These are phyloP conservation scores for Cephalotes varians DNA, from an alignment of 2,888 invertebrate genomes.

Conservation along the genomic window DNA sequence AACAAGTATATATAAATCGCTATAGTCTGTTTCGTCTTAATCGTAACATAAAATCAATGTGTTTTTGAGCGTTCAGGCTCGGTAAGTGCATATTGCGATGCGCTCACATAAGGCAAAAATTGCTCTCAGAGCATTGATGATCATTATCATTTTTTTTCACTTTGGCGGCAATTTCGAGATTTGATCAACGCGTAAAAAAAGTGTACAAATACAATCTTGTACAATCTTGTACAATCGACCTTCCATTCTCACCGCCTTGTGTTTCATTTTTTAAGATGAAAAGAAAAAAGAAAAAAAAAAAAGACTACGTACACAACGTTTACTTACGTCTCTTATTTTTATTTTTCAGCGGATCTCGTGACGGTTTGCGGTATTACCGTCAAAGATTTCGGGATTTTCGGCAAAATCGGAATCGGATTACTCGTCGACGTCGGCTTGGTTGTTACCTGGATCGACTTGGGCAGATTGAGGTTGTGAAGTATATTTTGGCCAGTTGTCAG, in stretches of 20 bases:
- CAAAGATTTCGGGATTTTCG: constrained; percentile 93
- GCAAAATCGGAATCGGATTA: constrained; percentile 87
- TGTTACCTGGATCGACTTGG: constrained; percentile 84
- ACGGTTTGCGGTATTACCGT: constrained; percentile 92
- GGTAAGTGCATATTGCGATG: constrained; percentile 43
- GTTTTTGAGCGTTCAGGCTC: constrained; percentile 53
- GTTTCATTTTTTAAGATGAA: background rate
- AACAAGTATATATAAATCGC: constrained; percentile 50
- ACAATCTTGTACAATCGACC: constrained; percentile 11
- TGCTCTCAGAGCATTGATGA: constrained; percentile 39
- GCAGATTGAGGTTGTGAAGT: constrained; percentile 82
- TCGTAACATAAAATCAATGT: constrained; percentile 53
- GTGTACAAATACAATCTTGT: constrained; percentile 11
- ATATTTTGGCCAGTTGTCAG: constrained; percentile 81
- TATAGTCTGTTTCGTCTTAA: constrained; percentile 52
- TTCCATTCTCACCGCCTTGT: background rate
- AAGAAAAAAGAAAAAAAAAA: background rate
- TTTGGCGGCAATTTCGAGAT: constrained; percentile 15
- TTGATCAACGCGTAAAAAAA: constrained; percentile 15
- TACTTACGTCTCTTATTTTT: constrained; percentile 70
- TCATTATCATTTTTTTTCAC: background rate
- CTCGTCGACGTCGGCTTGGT: constrained; percentile 76
- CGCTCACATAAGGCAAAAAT: constrained; percentile 59
- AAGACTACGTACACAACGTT: constrained; percentile 20
- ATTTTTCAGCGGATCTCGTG: constrained; percentile 80